phyloP scores from a whole-genome alignment of 64 coral and sea anemone genomes.

The Stylophora pistillata region DNA sequence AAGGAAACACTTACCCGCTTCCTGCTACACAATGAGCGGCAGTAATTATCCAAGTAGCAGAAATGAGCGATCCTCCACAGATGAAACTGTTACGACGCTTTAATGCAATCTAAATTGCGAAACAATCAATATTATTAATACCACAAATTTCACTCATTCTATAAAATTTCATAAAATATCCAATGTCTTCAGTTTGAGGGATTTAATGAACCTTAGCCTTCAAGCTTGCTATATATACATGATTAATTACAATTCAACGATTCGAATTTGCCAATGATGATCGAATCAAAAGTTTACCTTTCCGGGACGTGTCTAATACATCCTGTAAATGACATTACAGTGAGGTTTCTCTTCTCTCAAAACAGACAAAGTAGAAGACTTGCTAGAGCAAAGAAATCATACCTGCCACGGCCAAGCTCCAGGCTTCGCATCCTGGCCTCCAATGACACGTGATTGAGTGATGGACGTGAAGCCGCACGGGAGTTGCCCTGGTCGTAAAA shows the following conservation, averaged over 20 bases:
- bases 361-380: neutral
- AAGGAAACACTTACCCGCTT: too few relatives aligned
- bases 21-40: neutral
- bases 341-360: neutral
- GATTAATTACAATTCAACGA: too few relatives aligned
- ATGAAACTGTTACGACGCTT: neutral
- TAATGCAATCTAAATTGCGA: neutral
- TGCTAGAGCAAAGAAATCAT: neutral
- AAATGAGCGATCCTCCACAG: constrained; percentile 29
- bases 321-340: neutral
- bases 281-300: too few relatives aligned
- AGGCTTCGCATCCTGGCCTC: constrained; percentile 9
- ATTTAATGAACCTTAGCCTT: too few relatives aligned
- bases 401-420: constrained; percentile 34
- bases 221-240: too few relatives aligned
- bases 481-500: neutral
- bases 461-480: neutral
- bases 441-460: constrained; percentile 6
- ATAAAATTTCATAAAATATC: too few relatives aligned
- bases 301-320: too few relatives aligned
- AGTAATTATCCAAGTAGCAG: constrained; percentile 28
- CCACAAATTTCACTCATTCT: neutral
- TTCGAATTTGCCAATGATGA: too few relatives aligned
- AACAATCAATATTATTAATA: neutral
- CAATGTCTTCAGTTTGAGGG: too few relatives aligned